Base-by-base conservation (phyloP, 2,797 vertebrate species). In the Silurus lanzhouensis region DNA sequence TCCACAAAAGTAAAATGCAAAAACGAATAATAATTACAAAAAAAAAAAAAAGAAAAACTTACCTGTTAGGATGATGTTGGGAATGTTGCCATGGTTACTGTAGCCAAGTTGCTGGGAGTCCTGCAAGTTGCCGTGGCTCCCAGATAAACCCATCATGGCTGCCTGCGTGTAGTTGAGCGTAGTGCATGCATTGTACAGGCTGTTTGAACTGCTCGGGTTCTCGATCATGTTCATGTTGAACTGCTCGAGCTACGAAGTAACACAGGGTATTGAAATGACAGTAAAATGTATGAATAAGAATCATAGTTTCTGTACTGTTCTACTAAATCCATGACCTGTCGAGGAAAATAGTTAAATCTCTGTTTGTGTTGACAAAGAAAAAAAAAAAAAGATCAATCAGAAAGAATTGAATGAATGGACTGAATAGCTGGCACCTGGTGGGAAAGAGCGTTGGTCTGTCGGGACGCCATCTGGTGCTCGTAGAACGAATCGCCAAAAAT, bases 191-290 rank as follows among this genome's bases (percentile, higher is more conserved):
- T 94, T 98, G 94, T 97, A 99, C 76, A 99, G 95, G 95, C 95
- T 95, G 92, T 94, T 95, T 91, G 97, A 96, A 93, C 97, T 97
- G 93, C 97, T 97, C 88, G 97, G 95, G 55, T 92, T 98, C 91
- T 99, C 98, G 8, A 99, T 96, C 97, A 99, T 99, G 90, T 98
- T 99, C 98, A 99, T 99, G 90, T 98, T 99, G 94, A 99, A 99
- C 94, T 99, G 98, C 90, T 99, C 98, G 83, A 99, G 96, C 97
- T 99, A 87, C 20, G 44, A 83, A 71, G 2, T 70, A 6, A 88
- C 38, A 76, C 19, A 52, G 25, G 22, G n/a, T 27, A 52, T 70
- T 60, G 6, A 72, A 74, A 66, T 68, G 12, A 68, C 9, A 55
- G 44, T n/a, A n/a, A n/a, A 60, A 44, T 3, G 22, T n/a, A 71